Base-by-base conservation (phyloP, 2,888 invertebrate species). In the Euzetes globulus region DNA sequence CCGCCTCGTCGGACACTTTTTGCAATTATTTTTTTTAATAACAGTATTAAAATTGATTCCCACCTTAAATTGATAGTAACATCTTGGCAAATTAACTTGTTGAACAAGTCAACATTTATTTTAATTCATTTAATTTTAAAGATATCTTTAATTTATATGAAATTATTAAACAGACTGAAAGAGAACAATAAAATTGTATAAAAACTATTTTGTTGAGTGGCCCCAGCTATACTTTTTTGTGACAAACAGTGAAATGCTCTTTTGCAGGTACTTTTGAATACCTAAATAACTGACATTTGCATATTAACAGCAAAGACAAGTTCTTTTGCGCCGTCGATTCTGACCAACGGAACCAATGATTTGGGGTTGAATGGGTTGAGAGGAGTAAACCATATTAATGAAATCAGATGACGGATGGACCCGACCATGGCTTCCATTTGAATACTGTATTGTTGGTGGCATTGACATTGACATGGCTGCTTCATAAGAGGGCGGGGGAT, bases 1-100 rank as follows among this genome's bases (percentile, higher is more conserved):
- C 79, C 78, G 79, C 77, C 78, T 79, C 79, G 79, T 78, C 77
- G 78, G 79, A 78, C 19, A 45, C 3, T 37, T 17, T 50, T 63
- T 63, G 27, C 33, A 15, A 4, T 55, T 25, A 55, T 6, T 55
- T 55, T 55, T 55, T 55, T 55, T 58, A 13, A 27, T 4, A 1
- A 13, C 9, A 13, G 7, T 19, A 19, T 22, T 6, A 19, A 22
- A 22, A 55, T 55, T 55, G n/a, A n/a, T n/a, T n/a, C n/a, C n/a
- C n/a, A n/a, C n/a, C n/a, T n/a, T n/a, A n/a, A n/a, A n/a, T n/a
- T n/a, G n/a, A n/a, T n/a, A n/a, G n/a, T n/a, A n/a, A n/a, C n/a
- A n/a, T n/a, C n/a, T n/a, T n/a, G n/a, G n/a, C n/a, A n/a, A n/a
- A n/a, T n/a, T n/a, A n/a, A n/a, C n/a, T n/a, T n/a, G n/a, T n/a